These are phyloP conservation scores for Gorsachius magnificus DNA, from an alignment of 2,797 vertebrate species.

Conservation along the genomic window DNA sequence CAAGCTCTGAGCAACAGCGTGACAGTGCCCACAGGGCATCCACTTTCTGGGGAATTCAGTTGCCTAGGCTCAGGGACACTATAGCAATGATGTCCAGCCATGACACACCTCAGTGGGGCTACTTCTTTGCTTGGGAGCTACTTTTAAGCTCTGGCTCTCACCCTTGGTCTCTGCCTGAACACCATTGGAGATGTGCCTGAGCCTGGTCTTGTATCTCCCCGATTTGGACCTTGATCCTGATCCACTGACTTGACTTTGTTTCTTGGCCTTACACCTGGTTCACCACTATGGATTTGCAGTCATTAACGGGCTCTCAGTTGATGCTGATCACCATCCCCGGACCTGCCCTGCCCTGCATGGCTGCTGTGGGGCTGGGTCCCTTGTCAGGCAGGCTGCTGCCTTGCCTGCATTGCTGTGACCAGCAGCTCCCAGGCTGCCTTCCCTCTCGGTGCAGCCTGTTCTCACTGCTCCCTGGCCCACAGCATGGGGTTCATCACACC, in stretches of 20 bases:
- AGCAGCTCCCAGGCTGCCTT: not conserved
- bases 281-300: not conserved
- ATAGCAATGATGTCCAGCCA: not conserved
- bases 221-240: not conserved
- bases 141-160: not conserved
- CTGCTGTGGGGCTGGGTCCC: not conserved
- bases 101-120: not conserved
- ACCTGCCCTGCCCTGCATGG: not conserved
- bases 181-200: not conserved
- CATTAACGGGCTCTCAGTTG: not conserved
- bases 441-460: not conserved
- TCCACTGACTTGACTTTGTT: not conserved
- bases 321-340: fast-evolving
- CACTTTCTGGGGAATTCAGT: not conserved
- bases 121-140: not conserved
- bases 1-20: not conserved
- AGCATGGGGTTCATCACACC: not conserved
- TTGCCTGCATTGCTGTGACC: not conserved
- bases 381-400: not conserved
- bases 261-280: not conserved
- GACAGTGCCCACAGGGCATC: too few relatives aligned
- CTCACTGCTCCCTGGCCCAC: not conserved
- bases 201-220: not conserved
- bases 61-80: not conserved
- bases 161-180: not conserved